Conservation (phyloP, 2,888 invertebrate genomes). For the Hemaris fuciformis region DNA sequence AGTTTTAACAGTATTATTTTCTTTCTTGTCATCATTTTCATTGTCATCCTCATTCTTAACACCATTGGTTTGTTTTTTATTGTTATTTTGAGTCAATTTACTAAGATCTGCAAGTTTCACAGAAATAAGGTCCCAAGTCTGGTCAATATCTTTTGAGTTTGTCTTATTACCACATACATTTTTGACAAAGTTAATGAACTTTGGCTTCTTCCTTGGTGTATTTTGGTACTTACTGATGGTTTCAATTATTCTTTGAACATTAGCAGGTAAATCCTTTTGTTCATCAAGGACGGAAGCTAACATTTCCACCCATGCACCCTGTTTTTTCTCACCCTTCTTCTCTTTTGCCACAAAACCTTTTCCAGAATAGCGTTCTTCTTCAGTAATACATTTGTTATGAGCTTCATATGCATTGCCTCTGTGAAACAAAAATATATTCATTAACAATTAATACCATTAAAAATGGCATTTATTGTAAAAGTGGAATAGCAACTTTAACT, state of each 20-base stretch:
- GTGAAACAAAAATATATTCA: constrained; percentile 38
- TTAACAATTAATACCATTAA: background rate
- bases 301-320: constrained; percentile 90
- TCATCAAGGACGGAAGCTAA: constrained; percentile 84
- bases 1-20: constrained; percentile 20
- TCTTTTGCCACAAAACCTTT: constrained; percentile 88
- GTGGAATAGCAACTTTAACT: too few relatives aligned
- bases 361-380: constrained; percentile 94
- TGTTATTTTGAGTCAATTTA: constrained; percentile 44
- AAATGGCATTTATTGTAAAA: too few relatives aligned
- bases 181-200: constrained; percentile 89
- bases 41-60: constrained; percentile 23
- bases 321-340: constrained; percentile 93
- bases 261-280: constrained; percentile 76
- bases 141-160: constrained; percentile 81
- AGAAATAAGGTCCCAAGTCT: constrained; percentile 85
- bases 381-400: constrained; percentile 92
- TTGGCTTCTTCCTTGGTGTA: constrained; percentile 92
- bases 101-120: constrained; percentile 79
- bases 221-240: constrained; percentile 87
- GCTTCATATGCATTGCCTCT: constrained; percentile 88
- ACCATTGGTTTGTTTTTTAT: background rate
- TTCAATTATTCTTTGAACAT: constrained; percentile 84
- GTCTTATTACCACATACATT: constrained; percentile 83
- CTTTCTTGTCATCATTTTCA: constrained; percentile 20